phyloP scores from a whole-genome alignment of 2,797 vertebrate genomes.

The Odontamblyopus lacepedii region DNA sequence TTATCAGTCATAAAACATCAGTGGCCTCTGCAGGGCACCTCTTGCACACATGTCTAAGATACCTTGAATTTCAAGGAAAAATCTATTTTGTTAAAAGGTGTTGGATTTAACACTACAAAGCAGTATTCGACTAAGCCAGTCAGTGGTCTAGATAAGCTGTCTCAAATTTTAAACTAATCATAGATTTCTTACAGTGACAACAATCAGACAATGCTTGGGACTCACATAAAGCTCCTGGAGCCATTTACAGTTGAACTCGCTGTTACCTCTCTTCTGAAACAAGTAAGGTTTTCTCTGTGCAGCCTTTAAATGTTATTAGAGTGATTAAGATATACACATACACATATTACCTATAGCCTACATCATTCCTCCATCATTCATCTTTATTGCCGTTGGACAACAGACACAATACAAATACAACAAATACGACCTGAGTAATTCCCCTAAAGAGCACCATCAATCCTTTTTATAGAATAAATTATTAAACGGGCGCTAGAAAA shows the following conservation, averaged over 20 bases:
- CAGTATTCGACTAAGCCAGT: background rate
- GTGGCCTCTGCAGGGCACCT: no score
- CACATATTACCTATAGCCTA: background rate
- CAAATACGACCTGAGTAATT: background rate
- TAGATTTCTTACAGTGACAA: background rate
- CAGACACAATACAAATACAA: background rate
- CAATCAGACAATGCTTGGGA: no score
- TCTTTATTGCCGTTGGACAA: background rate
- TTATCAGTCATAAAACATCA: no score
- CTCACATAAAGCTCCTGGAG: no score
- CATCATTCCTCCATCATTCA: background rate
- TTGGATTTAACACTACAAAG: background rate
- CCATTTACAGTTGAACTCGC: no score
- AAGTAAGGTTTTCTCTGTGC: no score
- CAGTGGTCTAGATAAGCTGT: background rate
- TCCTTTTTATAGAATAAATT: background rate
- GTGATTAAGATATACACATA: background rate
- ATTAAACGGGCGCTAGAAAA: background rate
- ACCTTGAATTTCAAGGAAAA: no score
- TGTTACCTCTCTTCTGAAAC: background rate
- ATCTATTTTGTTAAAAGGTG: no score
- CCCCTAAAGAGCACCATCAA: slow-evolving; percentile 8
- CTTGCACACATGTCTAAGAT: no score
- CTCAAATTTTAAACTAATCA: background rate
- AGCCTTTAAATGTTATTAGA: background rate